Evolutionary conservation across 35 echinoderm and acorn worm species (phyloP).

Genomic region (Amphiura filiformis): DNA sequence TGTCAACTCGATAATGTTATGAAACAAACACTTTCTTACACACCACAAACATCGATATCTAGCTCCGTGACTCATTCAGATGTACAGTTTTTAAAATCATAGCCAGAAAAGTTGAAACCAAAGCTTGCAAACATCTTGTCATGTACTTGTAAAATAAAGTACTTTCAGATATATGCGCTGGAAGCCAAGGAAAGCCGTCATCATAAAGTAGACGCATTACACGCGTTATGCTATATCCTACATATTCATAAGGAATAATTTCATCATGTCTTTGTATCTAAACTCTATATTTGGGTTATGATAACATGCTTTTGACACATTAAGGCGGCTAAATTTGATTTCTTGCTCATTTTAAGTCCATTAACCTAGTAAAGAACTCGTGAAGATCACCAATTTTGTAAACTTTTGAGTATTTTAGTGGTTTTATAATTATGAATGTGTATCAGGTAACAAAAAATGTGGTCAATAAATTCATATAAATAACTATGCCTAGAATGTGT

Average conservation of each 20-base stretch:
- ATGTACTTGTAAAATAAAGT: not conserved
- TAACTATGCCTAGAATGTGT: too few species aligned
- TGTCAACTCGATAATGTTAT: not conserved
- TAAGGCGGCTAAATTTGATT: not conserved
- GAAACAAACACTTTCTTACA: not conserved
- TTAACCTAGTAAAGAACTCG: too few species aligned
- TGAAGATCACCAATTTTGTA: too few species aligned
- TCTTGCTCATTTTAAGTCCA: not conserved
- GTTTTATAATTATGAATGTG: too few species aligned
- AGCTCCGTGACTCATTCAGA: not conserved
- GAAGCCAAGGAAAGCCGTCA: not conserved
- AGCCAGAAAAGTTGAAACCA: not conserved
- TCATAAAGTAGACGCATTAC: not conserved
- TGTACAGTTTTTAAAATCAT: not conserved
- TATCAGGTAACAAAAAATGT: too few species aligned
- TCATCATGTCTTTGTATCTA: not conserved
- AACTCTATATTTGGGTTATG: not conserved
- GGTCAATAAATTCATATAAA: too few species aligned
- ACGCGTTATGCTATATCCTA: not conserved
- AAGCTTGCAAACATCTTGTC: not conserved
- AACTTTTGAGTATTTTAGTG: too few species aligned
- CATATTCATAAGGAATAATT: not conserved
- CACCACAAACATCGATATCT: not conserved
- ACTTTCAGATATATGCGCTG: not conserved
- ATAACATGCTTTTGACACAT: not conserved